Percentiles rank a stretch among this genome's conserved stretches.
Conservation (phyloP, 1,140 invertebrate genomes). For the Drosophila nikananu region DNA sequence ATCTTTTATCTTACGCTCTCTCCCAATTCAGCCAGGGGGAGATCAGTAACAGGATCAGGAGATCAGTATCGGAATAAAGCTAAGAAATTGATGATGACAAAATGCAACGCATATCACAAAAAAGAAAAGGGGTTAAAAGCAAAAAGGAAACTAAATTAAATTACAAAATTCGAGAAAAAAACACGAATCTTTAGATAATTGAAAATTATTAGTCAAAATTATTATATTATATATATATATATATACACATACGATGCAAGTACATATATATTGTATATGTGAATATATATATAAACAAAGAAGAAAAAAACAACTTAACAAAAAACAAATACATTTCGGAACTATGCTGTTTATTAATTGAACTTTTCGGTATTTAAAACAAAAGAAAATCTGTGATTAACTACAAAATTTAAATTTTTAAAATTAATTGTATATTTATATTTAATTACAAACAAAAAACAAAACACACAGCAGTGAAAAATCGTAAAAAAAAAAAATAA, state of each 20-base stretch:
- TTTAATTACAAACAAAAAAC: slow-evolving; percentile 37
- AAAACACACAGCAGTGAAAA: slow-evolving; percentile 29
- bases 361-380: slow-evolving; percentile 82
- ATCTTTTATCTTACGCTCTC: slow-evolving; percentile 20
- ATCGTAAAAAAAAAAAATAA: background rate
- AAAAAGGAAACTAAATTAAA: slow-evolving; percentile 28
- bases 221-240: slow-evolving; percentile 54
- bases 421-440: slow-evolving; percentile 77
- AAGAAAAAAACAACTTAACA: slow-evolving; percentile 36
- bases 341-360: slow-evolving; percentile 80
- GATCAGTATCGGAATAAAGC: slow-evolving; percentile 3
- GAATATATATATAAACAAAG: slow-evolving; percentile 46
- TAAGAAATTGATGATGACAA: slow-evolving; percentile 18
- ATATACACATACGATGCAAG: slow-evolving; percentile 26
- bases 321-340: slow-evolving; percentile 67
- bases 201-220: slow-evolving; percentile 85
- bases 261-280: slow-evolving; percentile 31
- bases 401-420: slow-evolving; percentile 83
- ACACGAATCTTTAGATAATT: slow-evolving; percentile 75
- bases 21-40: background rate
- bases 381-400: slow-evolving; percentile 85
- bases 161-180: slow-evolving; percentile 41
- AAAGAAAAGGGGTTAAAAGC: slow-evolving; percentile 15
- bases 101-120: slow-evolving; percentile 83
- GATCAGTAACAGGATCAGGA: background rate